Evolutionary conservation across 1,140 invertebrate genomes (phyloP).

Genomic region (Palaemon carinicauda): DNA sequence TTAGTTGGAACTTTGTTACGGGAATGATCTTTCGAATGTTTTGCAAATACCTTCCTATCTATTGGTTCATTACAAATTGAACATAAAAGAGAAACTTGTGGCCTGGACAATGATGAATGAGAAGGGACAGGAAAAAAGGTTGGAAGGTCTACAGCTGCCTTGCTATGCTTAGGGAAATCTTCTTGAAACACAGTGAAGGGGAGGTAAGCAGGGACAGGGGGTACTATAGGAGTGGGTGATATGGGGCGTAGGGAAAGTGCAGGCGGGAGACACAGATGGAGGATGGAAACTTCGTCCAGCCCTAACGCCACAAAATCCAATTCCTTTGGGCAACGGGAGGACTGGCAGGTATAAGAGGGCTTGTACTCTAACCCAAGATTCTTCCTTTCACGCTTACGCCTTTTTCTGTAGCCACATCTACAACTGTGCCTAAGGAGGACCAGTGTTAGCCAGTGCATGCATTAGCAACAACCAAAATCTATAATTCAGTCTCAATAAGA

Average conservation of each 20-base stretch:
- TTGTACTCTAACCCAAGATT: not conserved
- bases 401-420: not conserved
- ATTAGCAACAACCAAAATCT: not conserved
- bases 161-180: not conserved
- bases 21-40: not conserved
- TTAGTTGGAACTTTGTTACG: not conserved
- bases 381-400: slow-evolving; percentile 10
- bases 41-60: slow-evolving; percentile 61
- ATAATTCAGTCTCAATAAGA: too few species aligned
- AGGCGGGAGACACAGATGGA: slow-evolving; percentile 23
- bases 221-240: slow-evolving; percentile 29
- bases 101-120: not conserved
- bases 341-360: not conserved
- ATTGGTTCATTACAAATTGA: slow-evolving; percentile 43
- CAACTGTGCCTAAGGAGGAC: slow-evolving; percentile 32
- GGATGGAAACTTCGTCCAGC: slow-evolving; percentile 33
- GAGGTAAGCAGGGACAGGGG: slow-evolving; percentile 25
- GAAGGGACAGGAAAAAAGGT: slow-evolving; percentile 9
- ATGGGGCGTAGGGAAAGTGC: slow-evolving; percentile 24
- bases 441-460: slow-evolving; percentile 17
- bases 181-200: slow-evolving; percentile 35
- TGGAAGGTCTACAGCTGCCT: not conserved
- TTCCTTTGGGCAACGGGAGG: not conserved
- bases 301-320: slow-evolving; percentile 19
- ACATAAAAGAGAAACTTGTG: slow-evolving; percentile 16